Conservation (phyloP, 2,113 vertebrate species). For the Cyprichromis sp. region DNA sequence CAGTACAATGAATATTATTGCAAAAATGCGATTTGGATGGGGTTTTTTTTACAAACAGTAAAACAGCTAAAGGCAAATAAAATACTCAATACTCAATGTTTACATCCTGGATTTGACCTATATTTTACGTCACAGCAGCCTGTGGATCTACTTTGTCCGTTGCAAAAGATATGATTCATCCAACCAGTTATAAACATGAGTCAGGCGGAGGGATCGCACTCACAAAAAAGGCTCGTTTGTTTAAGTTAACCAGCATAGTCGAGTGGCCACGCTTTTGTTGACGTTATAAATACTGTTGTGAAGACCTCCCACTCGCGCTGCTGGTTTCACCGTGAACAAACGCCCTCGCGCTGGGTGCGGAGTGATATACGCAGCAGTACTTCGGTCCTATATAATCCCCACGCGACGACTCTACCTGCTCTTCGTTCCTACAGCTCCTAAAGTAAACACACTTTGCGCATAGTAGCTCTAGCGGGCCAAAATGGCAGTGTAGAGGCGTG, state of each 20-base stretch:
- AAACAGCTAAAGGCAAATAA: background rate
- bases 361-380: conserved; percentile 26
- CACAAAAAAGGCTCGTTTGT: background rate
- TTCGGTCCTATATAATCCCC: background rate
- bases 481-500: conserved; percentile 69
- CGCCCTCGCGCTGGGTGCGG: conserved; percentile 12
- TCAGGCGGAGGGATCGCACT: background rate
- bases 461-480: background rate
- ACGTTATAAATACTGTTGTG: background rate
- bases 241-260: background rate
- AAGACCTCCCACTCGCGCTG: background rate
- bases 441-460: accelerated
- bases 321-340: accelerated
- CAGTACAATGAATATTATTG: background rate
- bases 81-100: background rate
- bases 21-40: background rate
- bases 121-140: background rate
- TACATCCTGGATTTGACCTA: conserved; percentile 39
- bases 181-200: background rate
- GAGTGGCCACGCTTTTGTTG: background rate
- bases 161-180: too few species aligned
- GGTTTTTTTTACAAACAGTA: accelerated
- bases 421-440: accelerated
- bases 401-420: accelerated
- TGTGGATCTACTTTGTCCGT: background rate